Base-by-base conservation (phyloP, 2,797 vertebrate genomes). In the Lagocephalus sceleratus region DNA sequence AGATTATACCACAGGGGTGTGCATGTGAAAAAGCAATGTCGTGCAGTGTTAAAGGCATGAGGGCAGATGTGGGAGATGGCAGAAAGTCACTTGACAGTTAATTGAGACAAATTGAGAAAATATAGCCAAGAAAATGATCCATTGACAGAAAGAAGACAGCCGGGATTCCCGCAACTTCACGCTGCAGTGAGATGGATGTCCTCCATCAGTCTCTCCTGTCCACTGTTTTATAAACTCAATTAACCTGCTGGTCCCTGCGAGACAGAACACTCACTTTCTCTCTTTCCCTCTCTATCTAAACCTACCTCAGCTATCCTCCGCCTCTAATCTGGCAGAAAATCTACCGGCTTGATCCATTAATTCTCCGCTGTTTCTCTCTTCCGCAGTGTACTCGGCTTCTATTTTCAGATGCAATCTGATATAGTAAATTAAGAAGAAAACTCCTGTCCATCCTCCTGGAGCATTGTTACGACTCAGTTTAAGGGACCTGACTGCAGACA, bases 171-270 rank as follows among this genome's bases (percentile, higher is more conserved):
- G 20, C 49, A 79, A 73, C 76, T 77, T 77, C 66, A 47, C 20
- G n/a, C 60, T 48, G 49, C 63, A 19, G 55, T 74, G 65, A 83
- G 80, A 86, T 78, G 68, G 76, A 88, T 82, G 80, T 74, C 63
- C 64, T 69, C 79, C 75, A 86, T 89, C 83, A 82, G 79, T 86
- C 78, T 67, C 68, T 68, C 73, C 76, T 45, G 39, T 82, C 78
- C 72, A 68, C 61, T 54, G 71, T 72, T 82, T 85, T 76, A 85
- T 83, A 84, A 87, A 89, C 82, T 84, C 83, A 83, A 85, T 88
- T 87, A 87, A 83, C 84, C 56, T 48, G 32, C 62, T 61, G 47
- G 55, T 54, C 75, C 85, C 77, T 54, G 17, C 40, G 71, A 78
- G 79, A 65, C 76, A 48, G 60, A 71, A 40, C 45, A 5, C 70